Conservation (phyloP, 2,888 invertebrate genomes). For the Orchestes rusci region DNA sequence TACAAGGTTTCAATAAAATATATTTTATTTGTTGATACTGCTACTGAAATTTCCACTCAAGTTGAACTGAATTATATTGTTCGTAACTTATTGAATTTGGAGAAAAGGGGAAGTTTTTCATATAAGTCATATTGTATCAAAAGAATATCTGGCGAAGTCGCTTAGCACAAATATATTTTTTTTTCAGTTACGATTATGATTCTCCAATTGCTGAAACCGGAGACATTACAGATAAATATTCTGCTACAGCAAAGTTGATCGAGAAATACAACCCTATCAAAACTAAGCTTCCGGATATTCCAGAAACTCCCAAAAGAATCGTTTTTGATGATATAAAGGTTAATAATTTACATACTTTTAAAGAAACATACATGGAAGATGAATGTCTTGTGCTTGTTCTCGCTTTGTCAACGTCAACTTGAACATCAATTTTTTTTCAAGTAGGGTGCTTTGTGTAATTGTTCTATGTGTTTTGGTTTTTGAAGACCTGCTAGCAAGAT, state of each 20-base stretch:
- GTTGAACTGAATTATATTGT: no score
- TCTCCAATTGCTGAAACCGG: slow-evolving; percentile 22
- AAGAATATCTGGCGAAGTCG: no score
- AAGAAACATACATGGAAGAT: not conserved
- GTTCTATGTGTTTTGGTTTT: no score
- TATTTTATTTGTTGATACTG: not conserved
- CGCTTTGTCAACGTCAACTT: no score
- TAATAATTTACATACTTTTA: slow-evolving; percentile 2
- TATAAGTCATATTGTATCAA: no score
- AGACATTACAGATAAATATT: slow-evolving; percentile 73
- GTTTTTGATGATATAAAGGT: slow-evolving; percentile 68
- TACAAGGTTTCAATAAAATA: slow-evolving; percentile 8
- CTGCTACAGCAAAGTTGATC: slow-evolving; percentile 45
- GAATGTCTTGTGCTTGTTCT: no score
- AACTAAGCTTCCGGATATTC: slow-evolving; percentile 53
- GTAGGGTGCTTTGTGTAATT: no score
- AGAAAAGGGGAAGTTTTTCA: no score
- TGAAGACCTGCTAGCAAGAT: no score
- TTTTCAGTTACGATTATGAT: slow-evolving; percentile 22
- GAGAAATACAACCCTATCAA: slow-evolving; percentile 36
- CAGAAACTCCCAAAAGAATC: slow-evolving; percentile 64
- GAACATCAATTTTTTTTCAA: no score
- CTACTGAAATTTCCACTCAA: no score
- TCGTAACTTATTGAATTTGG: no score
- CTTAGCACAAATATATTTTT: not conserved